phyloP scores from a whole-genome alignment of 2,797 vertebrate species.

The Remorina albescens region DNA sequence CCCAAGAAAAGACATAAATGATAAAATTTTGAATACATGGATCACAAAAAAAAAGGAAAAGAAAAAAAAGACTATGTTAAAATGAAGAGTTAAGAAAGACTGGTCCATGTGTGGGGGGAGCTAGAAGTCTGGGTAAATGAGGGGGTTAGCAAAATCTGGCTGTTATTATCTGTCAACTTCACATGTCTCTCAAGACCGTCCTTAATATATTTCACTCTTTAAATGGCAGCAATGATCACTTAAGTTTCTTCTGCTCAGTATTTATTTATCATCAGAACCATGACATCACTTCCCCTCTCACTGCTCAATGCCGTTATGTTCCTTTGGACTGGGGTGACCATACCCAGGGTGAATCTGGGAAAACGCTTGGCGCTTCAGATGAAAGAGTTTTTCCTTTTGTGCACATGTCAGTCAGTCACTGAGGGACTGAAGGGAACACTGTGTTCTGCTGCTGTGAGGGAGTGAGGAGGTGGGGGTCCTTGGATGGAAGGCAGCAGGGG shows the following conservation, averaged over 20 bases:
- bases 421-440: conserved; percentile 60
- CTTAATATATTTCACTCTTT: neutral
- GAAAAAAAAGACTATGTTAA: too few species aligned
- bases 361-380: conserved; percentile 55
- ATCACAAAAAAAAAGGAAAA: too few species aligned
- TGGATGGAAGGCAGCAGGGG: conserved; percentile 56
- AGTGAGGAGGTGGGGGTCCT: conserved; percentile 18
- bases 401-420: conserved; percentile 63
- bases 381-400: conserved; percentile 69
- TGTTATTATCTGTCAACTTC: too few species aligned
- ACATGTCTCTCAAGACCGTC: neutral
- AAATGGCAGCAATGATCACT: neutral
- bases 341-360: conserved; percentile 50
- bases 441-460: conserved; percentile 51
- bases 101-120: too few species aligned
- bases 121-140: too few species aligned
- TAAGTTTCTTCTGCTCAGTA: neutral
- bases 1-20: too few species aligned
- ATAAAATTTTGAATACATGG: too few species aligned
- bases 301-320: neutral
- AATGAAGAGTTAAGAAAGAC: too few species aligned
- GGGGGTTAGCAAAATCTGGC: too few species aligned
- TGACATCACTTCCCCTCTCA: conserved; percentile 7
- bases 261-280: conserved; percentile 12
- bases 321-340: conserved; percentile 19